Evolutionary conservation across 1,140 invertebrate species (phyloP).

Genomic region (Penaeus indicus): DNA sequence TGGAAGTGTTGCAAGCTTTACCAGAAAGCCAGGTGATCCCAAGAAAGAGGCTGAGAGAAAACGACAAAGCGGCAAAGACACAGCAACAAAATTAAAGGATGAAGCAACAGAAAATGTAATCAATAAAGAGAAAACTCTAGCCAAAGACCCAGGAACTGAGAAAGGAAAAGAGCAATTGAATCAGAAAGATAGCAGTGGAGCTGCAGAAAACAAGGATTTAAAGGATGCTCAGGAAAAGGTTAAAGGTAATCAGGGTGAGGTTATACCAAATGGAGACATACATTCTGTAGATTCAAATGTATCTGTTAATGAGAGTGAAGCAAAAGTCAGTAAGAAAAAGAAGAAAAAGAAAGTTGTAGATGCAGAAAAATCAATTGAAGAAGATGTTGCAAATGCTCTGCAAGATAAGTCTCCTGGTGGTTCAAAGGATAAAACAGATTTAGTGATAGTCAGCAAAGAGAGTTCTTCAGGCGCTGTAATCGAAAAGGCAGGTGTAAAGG

Average conservation of each 20-base stretch:
- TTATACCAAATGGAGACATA: not conserved
- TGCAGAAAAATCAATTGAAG: not conserved
- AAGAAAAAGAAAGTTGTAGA: conserved; percentile 26
- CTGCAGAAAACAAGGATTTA: not conserved
- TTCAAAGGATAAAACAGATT: no score
- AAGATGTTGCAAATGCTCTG: not conserved
- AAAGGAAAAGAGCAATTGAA: not conserved
- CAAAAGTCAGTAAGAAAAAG: conserved; percentile 16
- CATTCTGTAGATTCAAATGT: not conserved
- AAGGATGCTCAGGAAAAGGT: not conserved
- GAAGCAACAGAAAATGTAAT: conserved; percentile 16
- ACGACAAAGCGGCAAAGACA: not conserved
- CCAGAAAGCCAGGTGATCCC: conserved; percentile 41
- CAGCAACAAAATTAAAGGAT: conserved; percentile 5
- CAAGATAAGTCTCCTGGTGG: not conserved
- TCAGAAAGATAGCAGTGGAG: not conserved
- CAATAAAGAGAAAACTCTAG: no score
- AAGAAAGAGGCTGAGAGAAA: conserved; percentile 41
- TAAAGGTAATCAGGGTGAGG: not conserved
- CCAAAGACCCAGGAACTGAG: not conserved
- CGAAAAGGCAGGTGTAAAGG: not conserved
- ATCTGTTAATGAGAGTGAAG: not conserved
- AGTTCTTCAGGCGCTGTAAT: not conserved
- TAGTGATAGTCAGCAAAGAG: not conserved
- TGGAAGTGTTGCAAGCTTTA: conserved; percentile 53